Evolutionary conservation across 1,140 invertebrate species (phyloP).

Genomic region (Matsumurasca onukii): DNA sequence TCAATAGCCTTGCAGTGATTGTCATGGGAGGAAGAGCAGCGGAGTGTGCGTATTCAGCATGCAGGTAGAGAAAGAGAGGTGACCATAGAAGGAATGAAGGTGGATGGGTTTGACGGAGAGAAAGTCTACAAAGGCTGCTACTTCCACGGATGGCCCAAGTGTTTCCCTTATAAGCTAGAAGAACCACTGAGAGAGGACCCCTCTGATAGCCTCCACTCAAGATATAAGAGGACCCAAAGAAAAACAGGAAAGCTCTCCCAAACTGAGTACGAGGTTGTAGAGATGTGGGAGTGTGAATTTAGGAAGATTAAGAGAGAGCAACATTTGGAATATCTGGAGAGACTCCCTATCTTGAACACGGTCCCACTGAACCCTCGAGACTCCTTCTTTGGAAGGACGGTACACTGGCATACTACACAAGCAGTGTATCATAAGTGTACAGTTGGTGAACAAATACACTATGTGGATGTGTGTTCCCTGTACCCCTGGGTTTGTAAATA

Average conservation of each 20-base stretch:
- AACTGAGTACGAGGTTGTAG: neutral
- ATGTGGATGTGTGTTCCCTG: too few relatives aligned
- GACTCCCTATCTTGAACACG: neutral
- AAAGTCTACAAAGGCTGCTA: neutral
- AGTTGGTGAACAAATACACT: constrained; percentile 4
- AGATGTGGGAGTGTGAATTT: constrained; percentile 21
- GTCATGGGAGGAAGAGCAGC: too few relatives aligned
- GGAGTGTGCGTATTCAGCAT: too few relatives aligned
- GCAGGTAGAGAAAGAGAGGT: neutral
- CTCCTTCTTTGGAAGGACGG: neutral
- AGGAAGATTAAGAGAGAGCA: neutral
- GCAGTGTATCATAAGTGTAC: neutral
- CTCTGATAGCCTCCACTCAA: neutral
- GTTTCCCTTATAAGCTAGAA: neutral
- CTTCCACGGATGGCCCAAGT: too few relatives aligned
- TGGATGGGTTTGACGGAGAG: too few relatives aligned
- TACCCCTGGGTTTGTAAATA: constrained; percentile 43
- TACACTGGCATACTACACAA: neutral
- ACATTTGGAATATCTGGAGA: neutral
- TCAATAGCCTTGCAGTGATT: too few relatives aligned
- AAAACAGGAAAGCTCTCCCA: neutral
- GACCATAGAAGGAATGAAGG: neutral
- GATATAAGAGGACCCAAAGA: neutral
- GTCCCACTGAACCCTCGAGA: neutral
- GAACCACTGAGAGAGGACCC: constrained; percentile 10